These are phyloP conservation scores for Macquaria ambigua DNA, from an alignment of 2,113 vertebrate genomes.

Conservation along the genomic window DNA sequence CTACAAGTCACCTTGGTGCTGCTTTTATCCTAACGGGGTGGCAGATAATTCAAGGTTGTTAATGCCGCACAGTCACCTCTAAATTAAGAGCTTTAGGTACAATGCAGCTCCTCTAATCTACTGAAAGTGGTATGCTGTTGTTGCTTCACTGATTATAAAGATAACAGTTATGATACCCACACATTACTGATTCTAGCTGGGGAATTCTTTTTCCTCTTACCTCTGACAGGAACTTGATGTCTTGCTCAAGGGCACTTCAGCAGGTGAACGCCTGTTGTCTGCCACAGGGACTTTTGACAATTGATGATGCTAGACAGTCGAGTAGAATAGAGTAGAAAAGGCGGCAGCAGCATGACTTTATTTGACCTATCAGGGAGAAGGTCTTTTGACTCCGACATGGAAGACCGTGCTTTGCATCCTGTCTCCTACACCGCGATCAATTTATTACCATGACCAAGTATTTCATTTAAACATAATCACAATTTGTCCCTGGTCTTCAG, in stretches of 20 bases:
- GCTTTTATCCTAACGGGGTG: constrained; percentile 63
- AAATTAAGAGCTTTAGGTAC: constrained; percentile 47
- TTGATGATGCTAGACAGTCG: background rate
- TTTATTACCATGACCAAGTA: too few species aligned
- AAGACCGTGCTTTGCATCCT: background rate
- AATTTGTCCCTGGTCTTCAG: background rate
- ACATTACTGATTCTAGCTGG: background rate
- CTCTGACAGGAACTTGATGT: background rate
- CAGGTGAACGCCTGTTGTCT: background rate
- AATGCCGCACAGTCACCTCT: constrained; percentile 42
- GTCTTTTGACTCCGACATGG: background rate
- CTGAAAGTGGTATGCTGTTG: constrained; percentile 30
- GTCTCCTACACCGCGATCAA: background rate
- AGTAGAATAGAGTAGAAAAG: too few species aligned
- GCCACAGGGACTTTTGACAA: background rate
- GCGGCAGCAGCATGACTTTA: too few species aligned
- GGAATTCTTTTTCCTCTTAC: background rate
- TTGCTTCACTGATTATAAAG: constrained; percentile 9
- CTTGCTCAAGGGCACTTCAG: constrained; percentile 4
- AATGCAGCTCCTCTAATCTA: constrained; percentile 27
- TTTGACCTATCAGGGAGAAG: background rate
- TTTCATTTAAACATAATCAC: background rate
- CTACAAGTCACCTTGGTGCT: constrained; percentile 70
- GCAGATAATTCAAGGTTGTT: constrained; percentile 75
- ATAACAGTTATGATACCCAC: constrained; percentile 14